Base-by-base conservation (phyloP, 2,113 vertebrate species). In the Tyrannus savana region DNA sequence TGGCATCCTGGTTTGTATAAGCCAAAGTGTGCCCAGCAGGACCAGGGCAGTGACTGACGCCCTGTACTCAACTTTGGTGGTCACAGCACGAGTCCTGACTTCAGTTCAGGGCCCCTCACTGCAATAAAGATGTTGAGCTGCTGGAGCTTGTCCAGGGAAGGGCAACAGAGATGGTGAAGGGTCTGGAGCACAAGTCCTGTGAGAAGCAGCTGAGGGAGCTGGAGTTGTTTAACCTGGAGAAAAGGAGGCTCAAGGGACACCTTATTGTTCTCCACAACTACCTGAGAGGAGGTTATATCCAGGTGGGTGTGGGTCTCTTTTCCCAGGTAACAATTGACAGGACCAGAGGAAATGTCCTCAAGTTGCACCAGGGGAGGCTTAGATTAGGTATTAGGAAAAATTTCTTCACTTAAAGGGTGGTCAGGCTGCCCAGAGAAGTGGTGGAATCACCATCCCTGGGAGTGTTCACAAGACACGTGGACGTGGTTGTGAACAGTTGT, bases 141-240 rank as follows among this genome's bases (percentile, higher is more conserved):
- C 66, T 72, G 41, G n/a, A 31, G 3, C 0, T 1, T 6, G 41
- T 55, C 4, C 56, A 47, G 41, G 21, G 30, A 28, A 28, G 24
- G 41, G 64, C 15, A 44, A 0, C 0, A 1, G 19, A 39, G 49
- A 30, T 79, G 49, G 24, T 35, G 56, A 47, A 41, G n/a, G 7
- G 41, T 42, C n/a, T 56, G 66, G n/a, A 56, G 35, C 10, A 41
- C 49, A 27, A 3, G 16, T 47, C 3, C 11, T 16, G 2, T 41
- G 49, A 6, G 56, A 24, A 55, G 5, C 9, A 13, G 12, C 53
- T 44, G 31, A 24, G 35, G 35, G 25, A 67, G 35, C 62, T 76
- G 53, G 14, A 4, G 17, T 1, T 64, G 42, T 56, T 25, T 9
- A 42, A 13, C 49, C 66, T 31, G 30, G 30, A 31, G 41, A 24